Evolutionary conservation across 2,888 invertebrate genomes (phyloP).

Genomic region (Margaritifera margaritifera): DNA sequence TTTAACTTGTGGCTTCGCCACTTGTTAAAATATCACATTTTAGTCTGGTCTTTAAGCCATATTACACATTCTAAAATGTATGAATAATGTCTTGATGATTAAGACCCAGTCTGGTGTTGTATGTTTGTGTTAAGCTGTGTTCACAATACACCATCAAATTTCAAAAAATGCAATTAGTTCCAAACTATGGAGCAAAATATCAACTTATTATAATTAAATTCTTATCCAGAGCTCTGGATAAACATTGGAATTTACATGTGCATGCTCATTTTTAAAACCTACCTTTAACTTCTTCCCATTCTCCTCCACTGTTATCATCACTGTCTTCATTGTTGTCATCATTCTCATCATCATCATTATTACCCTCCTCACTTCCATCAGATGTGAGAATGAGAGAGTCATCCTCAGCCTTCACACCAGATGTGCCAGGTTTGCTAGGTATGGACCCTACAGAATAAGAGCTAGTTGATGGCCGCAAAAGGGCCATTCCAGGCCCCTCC

Average conservation of each 20-base stretch:
- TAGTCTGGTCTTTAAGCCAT: no score
- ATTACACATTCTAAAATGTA: no score
- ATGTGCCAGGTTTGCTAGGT: not conserved
- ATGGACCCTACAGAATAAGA: conserved; percentile 1
- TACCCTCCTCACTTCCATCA: conserved; percentile 12
- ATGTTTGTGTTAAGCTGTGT: no score
- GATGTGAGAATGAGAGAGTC: not conserved
- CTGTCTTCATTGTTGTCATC: conserved; percentile 34
- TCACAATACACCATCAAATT: no score
- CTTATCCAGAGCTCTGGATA: no score
- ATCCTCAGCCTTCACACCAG: conserved; percentile 9
- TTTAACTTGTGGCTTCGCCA: no score
- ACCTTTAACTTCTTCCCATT: conserved; percentile 83
- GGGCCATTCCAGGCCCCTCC: conserved; percentile 33
- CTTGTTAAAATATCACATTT: no score
- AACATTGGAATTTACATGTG: not conserved
- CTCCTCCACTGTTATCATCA: conserved; percentile 74
- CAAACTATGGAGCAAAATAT: no score
- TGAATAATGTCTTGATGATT: no score
- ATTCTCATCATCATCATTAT: conserved; percentile 17
- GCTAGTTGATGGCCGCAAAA: conserved; percentile 11
- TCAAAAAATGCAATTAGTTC: no score
- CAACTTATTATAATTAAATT: no score
- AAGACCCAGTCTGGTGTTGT: no score
- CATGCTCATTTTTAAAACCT: not conserved